Conservation (phyloP, 1,140 invertebrate genomes). For the Camponotus vicinus region DNA sequence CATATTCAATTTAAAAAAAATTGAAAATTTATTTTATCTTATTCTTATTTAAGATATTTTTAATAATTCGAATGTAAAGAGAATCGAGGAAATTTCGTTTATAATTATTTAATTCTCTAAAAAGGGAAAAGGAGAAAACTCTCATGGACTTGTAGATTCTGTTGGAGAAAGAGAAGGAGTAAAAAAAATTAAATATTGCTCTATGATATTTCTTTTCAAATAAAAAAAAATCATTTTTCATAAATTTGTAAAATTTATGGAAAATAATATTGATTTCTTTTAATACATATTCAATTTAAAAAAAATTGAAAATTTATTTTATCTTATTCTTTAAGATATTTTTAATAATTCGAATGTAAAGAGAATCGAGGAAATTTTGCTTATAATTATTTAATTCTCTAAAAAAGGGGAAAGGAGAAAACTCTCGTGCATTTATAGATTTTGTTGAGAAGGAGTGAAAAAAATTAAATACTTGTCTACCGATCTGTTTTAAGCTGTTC, state of each 20-base stretch:
- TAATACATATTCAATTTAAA: neutral
- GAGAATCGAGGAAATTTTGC: neutral
- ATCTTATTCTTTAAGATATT: neutral
- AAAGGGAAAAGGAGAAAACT: neutral
- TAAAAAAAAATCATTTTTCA: neutral
- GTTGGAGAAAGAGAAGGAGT: neutral
- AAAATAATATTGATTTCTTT: neutral
- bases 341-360: neutral
- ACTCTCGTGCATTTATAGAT: neutral
- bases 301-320: neutral
- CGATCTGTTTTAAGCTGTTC: conserved; percentile 30
- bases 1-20: neutral
- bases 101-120: neutral
- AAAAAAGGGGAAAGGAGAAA: no score
- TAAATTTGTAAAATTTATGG: neutral
- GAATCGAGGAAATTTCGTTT: neutral
- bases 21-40: neutral
- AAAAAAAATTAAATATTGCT: conserved; percentile 4
- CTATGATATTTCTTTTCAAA: neutral
- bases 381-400: neutral
- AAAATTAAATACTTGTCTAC: conserved; percentile 12
- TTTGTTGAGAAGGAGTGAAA: neutral
- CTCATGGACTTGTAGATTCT: neutral
- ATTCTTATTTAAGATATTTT: neutral
- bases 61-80: neutral